Percentiles rank a stretch among this genome's conserved stretches.
Conservation (phyloP, 2,888 invertebrate genomes). For the Timema podura region DNA sequence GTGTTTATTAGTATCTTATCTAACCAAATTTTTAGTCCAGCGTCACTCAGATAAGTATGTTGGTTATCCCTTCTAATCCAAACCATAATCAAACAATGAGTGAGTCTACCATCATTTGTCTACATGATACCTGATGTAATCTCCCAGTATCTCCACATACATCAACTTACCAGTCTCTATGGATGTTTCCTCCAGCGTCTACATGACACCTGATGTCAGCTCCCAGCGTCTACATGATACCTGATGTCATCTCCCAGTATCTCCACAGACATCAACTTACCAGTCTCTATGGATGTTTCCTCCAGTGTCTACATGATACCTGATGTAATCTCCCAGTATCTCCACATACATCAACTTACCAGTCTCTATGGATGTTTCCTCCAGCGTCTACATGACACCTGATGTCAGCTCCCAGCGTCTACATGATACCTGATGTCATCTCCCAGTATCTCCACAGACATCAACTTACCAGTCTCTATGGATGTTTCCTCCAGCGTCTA, state of each 20-base stretch:
- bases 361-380: conserved; percentile 61
- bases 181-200: conserved; percentile 57
- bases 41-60: no score
- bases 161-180: conserved; percentile 61
- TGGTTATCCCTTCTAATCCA: no score
- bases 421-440: conserved; percentile 16
- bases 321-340: conserved; percentile 75
- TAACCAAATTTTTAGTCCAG: no score
- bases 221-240: no score
- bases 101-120: no score
- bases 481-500: conserved; percentile 57
- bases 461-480: conserved; percentile 62
- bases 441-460: not conserved
- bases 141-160: not conserved
- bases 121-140: conserved; percentile 12
- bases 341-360: conserved; percentile 48
- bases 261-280: conserved; percentile 44
- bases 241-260: no score
- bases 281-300: conserved; percentile 64
- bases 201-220: conserved; percentile 73
- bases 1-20: no score
- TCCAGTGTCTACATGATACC: conserved; percentile 64
- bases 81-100: no score
- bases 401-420: conserved; percentile 75
- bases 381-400: conserved; percentile 66